phyloP scores from a whole-genome alignment of 2,797 vertebrate species.

The Danio jaintianensis region DNA sequence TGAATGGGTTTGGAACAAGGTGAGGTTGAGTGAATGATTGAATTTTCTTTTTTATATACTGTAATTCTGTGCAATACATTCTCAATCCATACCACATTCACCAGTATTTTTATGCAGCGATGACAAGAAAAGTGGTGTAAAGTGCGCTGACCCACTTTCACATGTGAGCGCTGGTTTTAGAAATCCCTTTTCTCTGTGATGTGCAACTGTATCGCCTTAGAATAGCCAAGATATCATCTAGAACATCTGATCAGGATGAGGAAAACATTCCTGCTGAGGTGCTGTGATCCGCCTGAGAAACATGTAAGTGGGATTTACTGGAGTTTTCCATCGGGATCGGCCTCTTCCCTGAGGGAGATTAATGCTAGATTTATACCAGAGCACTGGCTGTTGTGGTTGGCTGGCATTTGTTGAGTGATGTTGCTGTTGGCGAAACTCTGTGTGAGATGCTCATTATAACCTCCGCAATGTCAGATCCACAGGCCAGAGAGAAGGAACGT shows the following conservation, averaged over 20 bases:
- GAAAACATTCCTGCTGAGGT: conserved; percentile 6
- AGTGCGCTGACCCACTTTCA: conserved; percentile 47
- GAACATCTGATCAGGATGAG: background rate
- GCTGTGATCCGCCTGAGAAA: conserved; percentile 2
- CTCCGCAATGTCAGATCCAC: background rate
- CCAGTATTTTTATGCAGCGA: background rate
- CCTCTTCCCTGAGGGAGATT: background rate
- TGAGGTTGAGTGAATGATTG: no score
- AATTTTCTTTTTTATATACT: no score
- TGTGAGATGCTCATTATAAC: background rate
- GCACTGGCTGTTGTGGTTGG: conserved; percentile 47
- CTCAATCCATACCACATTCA: background rate
- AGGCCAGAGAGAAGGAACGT: background rate
- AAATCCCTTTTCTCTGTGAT: conserved; percentile 9
- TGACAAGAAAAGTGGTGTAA: background rate
- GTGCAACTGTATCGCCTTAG: background rate
- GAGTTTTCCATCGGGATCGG: conserved; percentile 45
- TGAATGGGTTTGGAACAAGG: no score
- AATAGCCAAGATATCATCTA: conserved; percentile 22
- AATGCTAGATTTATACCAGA: conserved; percentile 9
- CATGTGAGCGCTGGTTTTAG: background rate
- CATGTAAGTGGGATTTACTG: conserved; percentile 41
- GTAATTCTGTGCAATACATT: background rate
- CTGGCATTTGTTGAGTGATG: conserved; percentile 31
- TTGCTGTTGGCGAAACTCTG: conserved; percentile 36